Evolutionary conservation across 2,113 vertebrate species (phyloP), one percentile per base, ranked within the genome.

Genomic region (Microtus oregoni): DNA sequence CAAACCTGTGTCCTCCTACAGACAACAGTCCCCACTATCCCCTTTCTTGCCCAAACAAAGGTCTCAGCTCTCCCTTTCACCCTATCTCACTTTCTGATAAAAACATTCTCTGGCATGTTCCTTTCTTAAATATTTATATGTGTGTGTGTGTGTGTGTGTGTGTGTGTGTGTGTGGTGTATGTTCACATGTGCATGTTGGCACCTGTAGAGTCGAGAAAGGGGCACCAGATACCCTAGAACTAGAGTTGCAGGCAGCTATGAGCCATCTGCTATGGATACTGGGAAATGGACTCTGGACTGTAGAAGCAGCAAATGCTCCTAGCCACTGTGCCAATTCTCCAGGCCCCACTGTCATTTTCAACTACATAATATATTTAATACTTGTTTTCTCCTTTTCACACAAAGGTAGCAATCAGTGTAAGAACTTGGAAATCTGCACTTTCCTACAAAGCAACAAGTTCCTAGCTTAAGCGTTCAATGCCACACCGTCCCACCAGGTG

Each of bases 81-180:
- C 3, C 55, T 2, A 65, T 35, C 41, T 87, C 58, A 38, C n/a
- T 85, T 93, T 65, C 65, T 94, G 41, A 86, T 2, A 55, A 58
- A 41, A 41, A 94, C 50, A 96, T 28, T 52, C 86, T 63, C 41
- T 94, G n/a, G 55, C 61, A 81, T 86, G 89, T 94, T 92, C 35
- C 35, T 41, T 82, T 63, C 26, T 82, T 82, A 82, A 82, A 81
- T 58, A 58, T 14, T 85, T 82, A 20, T 61, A 82, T n/a, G 15
- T n/a, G 13, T 47, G 1, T 47, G 7, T 47, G 7, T 47, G 7
- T n/a, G n/a, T 19, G 15, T 41, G 17, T 13, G 13, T 83, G 35
- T 63, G 6, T 65, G 26, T 28, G 8, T 61, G 1, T 63, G 13
- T 65, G 38, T 19, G n/a, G 44, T 41, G 73, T 24, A 76, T 76